Evolutionary conservation across 2,797 vertebrate species (phyloP).

Genomic region (Eulemur mongoz): DNA sequence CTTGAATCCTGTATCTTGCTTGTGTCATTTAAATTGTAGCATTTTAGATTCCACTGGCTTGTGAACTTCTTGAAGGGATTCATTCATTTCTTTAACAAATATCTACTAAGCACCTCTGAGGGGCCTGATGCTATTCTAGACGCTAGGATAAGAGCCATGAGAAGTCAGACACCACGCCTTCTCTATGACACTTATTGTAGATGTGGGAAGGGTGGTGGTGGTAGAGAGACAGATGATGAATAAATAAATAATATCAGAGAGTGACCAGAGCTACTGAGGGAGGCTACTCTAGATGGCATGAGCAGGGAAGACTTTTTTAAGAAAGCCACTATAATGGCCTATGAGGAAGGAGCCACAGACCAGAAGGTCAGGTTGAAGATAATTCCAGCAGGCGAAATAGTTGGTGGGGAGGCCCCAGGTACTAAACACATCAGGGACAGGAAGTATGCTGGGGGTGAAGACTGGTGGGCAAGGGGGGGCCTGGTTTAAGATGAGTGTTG

Average conservation of each 20-base stretch:
- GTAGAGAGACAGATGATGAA: not conserved
- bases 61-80: not conserved
- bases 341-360: not conserved
- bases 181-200: not conserved
- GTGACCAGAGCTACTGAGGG: not conserved
- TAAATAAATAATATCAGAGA: not conserved
- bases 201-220: no score
- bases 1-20: not conserved
- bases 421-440: not conserved
- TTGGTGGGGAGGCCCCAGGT: accelerated
- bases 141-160: not conserved
- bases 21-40: no score
- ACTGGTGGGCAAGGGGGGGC: not conserved
- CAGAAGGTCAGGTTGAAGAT: not conserved
- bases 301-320: not conserved
- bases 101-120: no score
- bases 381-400: not conserved
- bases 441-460: not conserved
- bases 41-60: not conserved
- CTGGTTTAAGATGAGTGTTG: not conserved
- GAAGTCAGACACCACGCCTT: not conserved
- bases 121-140: no score
- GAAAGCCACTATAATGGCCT: not conserved
- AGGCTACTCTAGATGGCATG: accelerated
- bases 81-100: not conserved